phyloP scores from a whole-genome alignment of 2,888 invertebrate species.

The Lochmaea capreae region DNA sequence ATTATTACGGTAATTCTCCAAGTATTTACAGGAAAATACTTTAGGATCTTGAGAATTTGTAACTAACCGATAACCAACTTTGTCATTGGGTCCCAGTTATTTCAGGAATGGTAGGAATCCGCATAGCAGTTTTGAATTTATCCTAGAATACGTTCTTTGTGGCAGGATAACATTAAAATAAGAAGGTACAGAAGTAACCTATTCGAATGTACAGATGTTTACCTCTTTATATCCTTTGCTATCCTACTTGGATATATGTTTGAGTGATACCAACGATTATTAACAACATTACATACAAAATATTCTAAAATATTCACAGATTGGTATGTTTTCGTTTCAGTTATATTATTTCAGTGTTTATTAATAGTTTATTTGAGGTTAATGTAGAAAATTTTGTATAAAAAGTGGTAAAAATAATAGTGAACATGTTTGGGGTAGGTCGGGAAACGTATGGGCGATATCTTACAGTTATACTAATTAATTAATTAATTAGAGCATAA shows the following conservation, averaged over 20 bases:
- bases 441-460: no score
- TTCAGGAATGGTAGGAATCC: constrained; percentile 25
- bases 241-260: constrained; percentile 2
- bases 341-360: no score
- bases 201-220: no score
- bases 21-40: background rate
- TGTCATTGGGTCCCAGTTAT: background rate
- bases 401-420: no score
- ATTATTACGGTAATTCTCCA: no score
- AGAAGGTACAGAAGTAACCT: background rate
- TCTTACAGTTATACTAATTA: no score
- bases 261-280: constrained; percentile 30
- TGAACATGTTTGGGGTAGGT: no score
- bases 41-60: background rate
- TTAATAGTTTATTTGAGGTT: no score
- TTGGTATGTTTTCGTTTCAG: background rate
- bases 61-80: no score
- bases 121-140: constrained; percentile 20
- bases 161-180: background rate
- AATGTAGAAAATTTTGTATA: no score
- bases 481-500: no score
- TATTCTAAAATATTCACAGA: background rate
- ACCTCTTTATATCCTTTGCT: background rate
- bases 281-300: constrained; percentile 20
- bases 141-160: constrained; percentile 30